These are phyloP conservation scores for Montipora foliosa DNA, from an alignment of 64 coral and sea anemone genomes.

Conservation along the genomic window DNA sequence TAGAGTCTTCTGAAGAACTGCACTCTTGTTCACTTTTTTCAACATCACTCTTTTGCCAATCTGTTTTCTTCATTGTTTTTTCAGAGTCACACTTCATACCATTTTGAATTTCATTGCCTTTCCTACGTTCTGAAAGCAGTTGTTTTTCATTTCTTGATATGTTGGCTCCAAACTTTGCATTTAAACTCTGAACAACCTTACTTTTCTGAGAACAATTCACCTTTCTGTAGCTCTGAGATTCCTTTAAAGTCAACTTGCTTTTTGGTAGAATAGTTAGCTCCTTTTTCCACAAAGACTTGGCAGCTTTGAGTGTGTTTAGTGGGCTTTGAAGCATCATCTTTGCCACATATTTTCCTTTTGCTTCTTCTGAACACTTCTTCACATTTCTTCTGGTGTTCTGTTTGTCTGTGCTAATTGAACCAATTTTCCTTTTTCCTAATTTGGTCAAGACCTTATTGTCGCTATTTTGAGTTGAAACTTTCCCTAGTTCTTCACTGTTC, in stretches of 20 bases:
- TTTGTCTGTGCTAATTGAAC: neutral
- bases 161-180: neutral
- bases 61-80: neutral
- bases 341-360: neutral
- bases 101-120: neutral
- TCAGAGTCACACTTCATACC: neutral
- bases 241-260: neutral
- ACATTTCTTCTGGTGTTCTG: neutral
- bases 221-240: neutral
- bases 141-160: neutral
- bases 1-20: neutral
- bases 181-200: conserved; percentile 39
- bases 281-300: neutral
- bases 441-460: neutral
- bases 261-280: conserved; percentile 7
- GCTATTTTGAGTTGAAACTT: neutral
- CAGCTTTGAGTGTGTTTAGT: conserved; percentile 5
- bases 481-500: neutral
- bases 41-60: neutral
- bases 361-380: neutral
- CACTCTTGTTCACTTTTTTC: neutral
- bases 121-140: neutral
- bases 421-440: neutral
- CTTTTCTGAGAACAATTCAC: conserved; percentile 5
- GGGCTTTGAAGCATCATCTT: conserved; percentile 22